phyloP scores from a whole-genome alignment of 1,140 invertebrate species.

The Probaryconus sp. region DNA sequence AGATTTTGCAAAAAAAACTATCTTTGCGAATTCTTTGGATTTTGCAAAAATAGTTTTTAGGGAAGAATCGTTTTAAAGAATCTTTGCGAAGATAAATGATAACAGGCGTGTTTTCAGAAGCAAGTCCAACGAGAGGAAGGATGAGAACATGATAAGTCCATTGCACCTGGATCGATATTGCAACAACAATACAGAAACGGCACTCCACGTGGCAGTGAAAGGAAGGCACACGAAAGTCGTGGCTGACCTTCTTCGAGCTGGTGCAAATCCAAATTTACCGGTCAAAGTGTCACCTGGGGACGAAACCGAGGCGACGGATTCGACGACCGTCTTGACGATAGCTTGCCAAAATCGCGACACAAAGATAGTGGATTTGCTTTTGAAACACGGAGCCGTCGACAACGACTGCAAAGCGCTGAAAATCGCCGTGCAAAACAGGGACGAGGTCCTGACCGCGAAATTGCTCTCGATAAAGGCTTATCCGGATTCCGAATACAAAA shows the following conservation, averaged over 20 bases:
- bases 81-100: conserved; percentile 11
- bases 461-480: conserved; percentile 88
- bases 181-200: conserved; percentile 86
- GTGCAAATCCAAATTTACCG: conserved; percentile 85
- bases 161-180: conserved; percentile 87
- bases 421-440: conserved; percentile 83
- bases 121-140: conserved; percentile 75
- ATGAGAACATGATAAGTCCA: conserved; percentile 82
- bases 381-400: conserved; percentile 92
- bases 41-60: too few relatives aligned
- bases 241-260: conserved; percentile 84
- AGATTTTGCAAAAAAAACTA: too few relatives aligned
- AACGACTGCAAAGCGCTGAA: conserved; percentile 89
- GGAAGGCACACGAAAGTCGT: conserved; percentile 87
- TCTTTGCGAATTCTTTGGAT: too few relatives aligned
- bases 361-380: conserved; percentile 85
- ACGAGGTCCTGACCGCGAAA: conserved; percentile 86
- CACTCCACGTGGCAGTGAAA: conserved; percentile 88
- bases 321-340: conserved; percentile 73
- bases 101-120: conserved; percentile 59
- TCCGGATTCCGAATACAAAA: conserved; percentile 90
- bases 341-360: conserved; percentile 77
- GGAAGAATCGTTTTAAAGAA: too few relatives aligned
- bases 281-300: conserved; percentile 75
- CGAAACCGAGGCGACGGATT: conserved; percentile 71